These are phyloP conservation scores for Sorex fumeus DNA, from an alignment of 2,113 vertebrate genomes.

Conservation along the genomic window DNA sequence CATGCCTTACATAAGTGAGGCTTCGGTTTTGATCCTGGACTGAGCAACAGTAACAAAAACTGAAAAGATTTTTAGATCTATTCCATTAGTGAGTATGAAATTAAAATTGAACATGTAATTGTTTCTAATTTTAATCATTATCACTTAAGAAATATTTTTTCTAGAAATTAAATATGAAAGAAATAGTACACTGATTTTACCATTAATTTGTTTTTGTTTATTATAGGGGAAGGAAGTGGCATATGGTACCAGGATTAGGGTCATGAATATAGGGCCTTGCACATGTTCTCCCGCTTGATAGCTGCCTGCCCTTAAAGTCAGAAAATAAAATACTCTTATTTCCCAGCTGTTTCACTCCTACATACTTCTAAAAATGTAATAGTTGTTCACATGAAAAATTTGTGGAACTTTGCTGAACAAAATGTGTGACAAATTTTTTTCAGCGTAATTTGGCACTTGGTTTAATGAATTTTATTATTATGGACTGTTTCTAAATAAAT, in stretches of 20 bases:
- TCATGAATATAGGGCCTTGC: no score
- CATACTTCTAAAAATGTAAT: slow-evolving; percentile 67
- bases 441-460: slow-evolving; percentile 25
- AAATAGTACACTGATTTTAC: background rate
- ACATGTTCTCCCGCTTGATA: no score
- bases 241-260: no score
- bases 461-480: slow-evolving; percentile 46
- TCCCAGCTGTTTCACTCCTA: slow-evolving; percentile 65
- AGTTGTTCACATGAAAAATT: slow-evolving; percentile 57
- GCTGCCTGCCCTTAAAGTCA: slow-evolving; percentile 20
- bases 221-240: no score
- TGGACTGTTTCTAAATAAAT: slow-evolving; percentile 43
- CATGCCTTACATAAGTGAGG: no score
- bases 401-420: slow-evolving; percentile 57
- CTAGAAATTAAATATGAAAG: background rate
- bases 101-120: slow-evolving; percentile 47
- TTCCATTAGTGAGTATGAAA: slow-evolving; percentile 26
- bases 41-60: no score
- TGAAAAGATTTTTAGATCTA: background rate
- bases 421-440: slow-evolving; percentile 46
- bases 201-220: background rate
- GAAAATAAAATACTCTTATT: slow-evolving; percentile 52
- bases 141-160: slow-evolving; percentile 30
- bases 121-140: slow-evolving; percentile 45
- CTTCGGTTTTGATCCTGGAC: no score